These are phyloP conservation scores for Neopelma chrysocephalum DNA, from an alignment of 2,797 vertebrate genomes.

Conservation along the genomic window DNA sequence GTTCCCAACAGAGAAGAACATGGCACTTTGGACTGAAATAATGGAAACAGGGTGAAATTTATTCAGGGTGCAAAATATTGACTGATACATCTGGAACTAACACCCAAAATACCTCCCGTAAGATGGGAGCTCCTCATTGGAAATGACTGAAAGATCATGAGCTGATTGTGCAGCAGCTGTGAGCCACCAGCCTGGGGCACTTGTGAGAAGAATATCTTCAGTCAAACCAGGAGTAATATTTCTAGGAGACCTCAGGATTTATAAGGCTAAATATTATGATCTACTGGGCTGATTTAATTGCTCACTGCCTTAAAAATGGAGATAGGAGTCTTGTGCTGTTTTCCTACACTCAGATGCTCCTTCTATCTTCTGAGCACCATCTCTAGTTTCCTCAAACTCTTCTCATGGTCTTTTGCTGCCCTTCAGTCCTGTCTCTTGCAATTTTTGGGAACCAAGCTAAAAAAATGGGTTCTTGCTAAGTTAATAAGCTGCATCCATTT, in stretches of 20 bases:
- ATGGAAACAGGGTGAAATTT: not conserved
- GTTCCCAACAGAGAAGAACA: not conserved
- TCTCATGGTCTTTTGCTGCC: not conserved
- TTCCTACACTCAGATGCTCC: not conserved
- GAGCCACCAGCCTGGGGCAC: not conserved
- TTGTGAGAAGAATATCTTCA: not conserved
- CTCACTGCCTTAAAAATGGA: not conserved
- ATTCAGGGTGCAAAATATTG: not conserved
- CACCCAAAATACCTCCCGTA: not conserved
- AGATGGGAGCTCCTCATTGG: not conserved
- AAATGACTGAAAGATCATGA: not conserved
- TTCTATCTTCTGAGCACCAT: not conserved
- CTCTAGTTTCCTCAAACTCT: not conserved
- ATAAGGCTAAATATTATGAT: not conserved
- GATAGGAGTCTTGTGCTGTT: not conserved
- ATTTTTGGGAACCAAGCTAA: not conserved
- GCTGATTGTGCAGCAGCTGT: not conserved
- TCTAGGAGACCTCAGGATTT: not conserved
- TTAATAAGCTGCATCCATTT: not conserved
- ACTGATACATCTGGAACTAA: not conserved
- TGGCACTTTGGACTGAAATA: not conserved
- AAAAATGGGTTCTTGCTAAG: fast-evolving
- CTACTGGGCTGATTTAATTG: not conserved
- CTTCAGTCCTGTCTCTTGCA: not conserved
- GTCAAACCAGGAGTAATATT: not conserved